Conservation (phyloP, 2,888 invertebrate species). For the Cosmia trapezina region DNA sequence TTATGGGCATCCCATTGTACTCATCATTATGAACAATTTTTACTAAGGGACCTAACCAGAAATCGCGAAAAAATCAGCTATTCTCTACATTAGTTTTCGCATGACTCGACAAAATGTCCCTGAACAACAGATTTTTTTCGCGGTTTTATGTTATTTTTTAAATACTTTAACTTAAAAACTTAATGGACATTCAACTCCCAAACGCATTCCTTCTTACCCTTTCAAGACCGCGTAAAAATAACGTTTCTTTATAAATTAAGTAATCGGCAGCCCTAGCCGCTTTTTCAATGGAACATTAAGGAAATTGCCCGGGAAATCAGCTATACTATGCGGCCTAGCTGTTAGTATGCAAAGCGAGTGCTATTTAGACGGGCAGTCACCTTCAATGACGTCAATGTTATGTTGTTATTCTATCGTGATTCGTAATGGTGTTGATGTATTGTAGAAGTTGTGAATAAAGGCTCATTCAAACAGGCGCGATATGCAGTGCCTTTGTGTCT, state of each 20-base stretch:
- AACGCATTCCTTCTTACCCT: background rate
- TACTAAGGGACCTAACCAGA: too few species aligned
- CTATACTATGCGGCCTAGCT: constrained; percentile 41
- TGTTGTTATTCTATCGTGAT: constrained; percentile 38
- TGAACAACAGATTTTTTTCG: too few species aligned
- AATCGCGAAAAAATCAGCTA: too few species aligned
- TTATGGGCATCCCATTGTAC: too few species aligned
- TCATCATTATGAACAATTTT: too few species aligned
- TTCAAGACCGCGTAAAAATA: constrained; percentile 26
- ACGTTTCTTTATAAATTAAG: constrained; percentile 41
- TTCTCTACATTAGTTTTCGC: too few species aligned
- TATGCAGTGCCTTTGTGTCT: too few species aligned
- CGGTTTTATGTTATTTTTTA: too few species aligned
- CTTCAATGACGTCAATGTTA: constrained; percentile 53
- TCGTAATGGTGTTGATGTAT: constrained; percentile 4
- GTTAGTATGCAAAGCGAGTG: constrained; percentile 58
- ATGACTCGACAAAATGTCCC: too few species aligned
- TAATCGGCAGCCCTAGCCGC: constrained; percentile 16
- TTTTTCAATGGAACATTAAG: constrained; percentile 64
- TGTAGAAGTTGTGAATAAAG: constrained; percentile 2
- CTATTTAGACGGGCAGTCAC: constrained; percentile 27
- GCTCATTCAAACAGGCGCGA: too few species aligned
- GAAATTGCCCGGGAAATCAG: constrained; percentile 58
- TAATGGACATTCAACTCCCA: background rate
- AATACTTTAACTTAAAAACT: too few species aligned